Percentiles rank a stretch among this genome's conserved stretches.
These are phyloP conservation scores for Spheniscus humboldti DNA, from an alignment of 2,797 vertebrate genomes.

Conservation along the genomic window DNA sequence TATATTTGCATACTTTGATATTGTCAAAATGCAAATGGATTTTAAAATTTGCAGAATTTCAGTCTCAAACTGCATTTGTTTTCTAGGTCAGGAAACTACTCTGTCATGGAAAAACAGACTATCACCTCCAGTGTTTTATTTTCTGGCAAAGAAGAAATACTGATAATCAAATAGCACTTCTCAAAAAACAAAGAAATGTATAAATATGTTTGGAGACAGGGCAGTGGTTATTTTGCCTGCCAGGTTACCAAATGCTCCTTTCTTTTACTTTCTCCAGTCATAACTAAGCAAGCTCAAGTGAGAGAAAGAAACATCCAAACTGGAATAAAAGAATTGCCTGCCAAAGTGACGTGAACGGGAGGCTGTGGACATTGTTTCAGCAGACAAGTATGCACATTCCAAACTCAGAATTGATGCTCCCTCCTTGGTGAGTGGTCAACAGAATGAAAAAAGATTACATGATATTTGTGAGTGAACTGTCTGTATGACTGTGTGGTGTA, in stretches of 20 bases:
- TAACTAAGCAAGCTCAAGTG: not conserved
- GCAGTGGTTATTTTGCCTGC: not conserved
- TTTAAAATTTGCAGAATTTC: not conserved
- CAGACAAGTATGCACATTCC: accelerated
- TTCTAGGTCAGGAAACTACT: not conserved
- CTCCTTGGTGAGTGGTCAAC: not conserved
- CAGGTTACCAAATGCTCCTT: not conserved
- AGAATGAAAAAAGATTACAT: not conserved
- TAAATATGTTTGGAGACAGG: not conserved
- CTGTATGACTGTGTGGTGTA: not conserved
- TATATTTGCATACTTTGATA: not conserved
- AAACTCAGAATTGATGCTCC: not conserved
- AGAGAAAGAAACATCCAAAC: not conserved
- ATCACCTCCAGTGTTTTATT: not conserved
- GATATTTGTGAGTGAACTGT: not conserved
- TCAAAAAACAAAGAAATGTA: not conserved
- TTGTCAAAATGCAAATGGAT: not conserved
- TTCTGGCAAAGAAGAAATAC: not conserved
- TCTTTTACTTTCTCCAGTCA: not conserved
- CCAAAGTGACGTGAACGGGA: not conserved
- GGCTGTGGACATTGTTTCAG: not conserved
- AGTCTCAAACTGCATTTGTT: not conserved
- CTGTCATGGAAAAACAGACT: not conserved
- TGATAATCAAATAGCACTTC: not conserved
- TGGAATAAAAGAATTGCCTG: not conserved